Evolutionary conservation across 1,140 invertebrate genomes (phyloP), one percentile per base, ranked within the genome.

Genomic region (Eupristina koningsbergeri): DNA sequence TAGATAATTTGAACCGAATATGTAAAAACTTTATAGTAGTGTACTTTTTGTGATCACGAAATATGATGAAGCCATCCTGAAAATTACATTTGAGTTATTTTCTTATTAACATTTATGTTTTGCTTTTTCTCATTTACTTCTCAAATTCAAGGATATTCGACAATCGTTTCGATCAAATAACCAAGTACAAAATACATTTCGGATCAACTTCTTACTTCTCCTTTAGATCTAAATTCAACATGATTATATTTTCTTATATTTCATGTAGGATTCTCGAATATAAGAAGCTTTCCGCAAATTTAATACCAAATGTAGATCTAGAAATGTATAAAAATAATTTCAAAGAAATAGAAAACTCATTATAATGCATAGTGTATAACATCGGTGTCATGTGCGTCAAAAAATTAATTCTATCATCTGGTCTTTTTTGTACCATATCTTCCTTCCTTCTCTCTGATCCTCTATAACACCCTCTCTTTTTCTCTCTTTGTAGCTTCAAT

Each of bases 91-190:
- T 34, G 13, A 29, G 36, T 82, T 64, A 29, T 71, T 29, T 19
- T 31, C 63, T 83, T 78, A 78, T 78, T 31, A 69, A 11, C 36
- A 45, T 58, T 73, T 34, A 69, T n/a, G 7, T n/a, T 6, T 39
- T 71, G 15, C 47, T 71, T 80, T 67, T 80, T n/a, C 8, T 26
- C 0, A 29, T 63, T 63, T 3, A 29, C n/a, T 19, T 64, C 0
- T 45, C 61, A 26, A 31, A 26, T 17, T 31, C 9, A 53, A 19
- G 11, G 31, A 64, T 36, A 73, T 78, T 53, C n/a, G 45, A 31
- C 73, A 84, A 79, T 84, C 74, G 74, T 84, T 79, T 77, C 50
- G 41, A 84, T 79, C 75, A 41, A 50, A 84, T 80, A 80, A 80
- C 22, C 83, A 19, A 63, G 15, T 67, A 76, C 78, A 79, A 73